Evolutionary conservation across 2,113 vertebrate species (phyloP).

Genomic region (Ivindomyrus marchei): DNA sequence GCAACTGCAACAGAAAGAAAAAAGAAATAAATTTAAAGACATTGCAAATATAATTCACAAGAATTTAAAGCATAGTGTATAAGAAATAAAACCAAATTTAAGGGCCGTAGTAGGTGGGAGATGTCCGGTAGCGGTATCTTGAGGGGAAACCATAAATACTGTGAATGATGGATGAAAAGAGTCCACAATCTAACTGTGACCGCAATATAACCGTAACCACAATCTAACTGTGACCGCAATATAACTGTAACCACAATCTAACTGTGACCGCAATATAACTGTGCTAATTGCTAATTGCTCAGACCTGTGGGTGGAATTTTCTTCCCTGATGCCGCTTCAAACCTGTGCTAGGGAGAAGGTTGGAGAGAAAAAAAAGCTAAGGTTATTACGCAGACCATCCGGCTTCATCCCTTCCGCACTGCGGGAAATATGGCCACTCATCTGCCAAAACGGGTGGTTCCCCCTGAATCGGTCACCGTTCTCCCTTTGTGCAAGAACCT

Average conservation of each 20-base stretch:
- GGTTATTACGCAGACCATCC: neutral
- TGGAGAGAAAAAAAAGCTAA: neutral
- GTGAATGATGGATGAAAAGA: neutral
- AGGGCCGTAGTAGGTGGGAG: neutral
- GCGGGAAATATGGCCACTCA: neutral
- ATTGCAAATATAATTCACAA: neutral
- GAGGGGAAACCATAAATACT: neutral
- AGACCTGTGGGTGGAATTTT: neutral
- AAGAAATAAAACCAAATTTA: neutral
- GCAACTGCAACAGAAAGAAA: neutral
- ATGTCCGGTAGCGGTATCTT: neutral
- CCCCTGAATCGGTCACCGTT: neutral
- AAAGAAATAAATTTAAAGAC: neutral
- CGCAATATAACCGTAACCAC: neutral
- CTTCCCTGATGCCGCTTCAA: neutral
- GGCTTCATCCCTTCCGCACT: neutral
- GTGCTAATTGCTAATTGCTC: neutral
- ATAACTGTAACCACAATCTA: neutral
- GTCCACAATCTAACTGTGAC: neutral
- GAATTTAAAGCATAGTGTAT: neutral
- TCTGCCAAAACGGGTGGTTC: neutral
- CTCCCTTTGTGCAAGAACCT: neutral
- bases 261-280: neutral
- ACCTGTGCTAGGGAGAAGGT: neutral
- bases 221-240: neutral